Evolutionary conservation across 35 echinoderm and acorn worm genomes (phyloP).

Genomic region (Heliocidaris tuberculata): DNA sequence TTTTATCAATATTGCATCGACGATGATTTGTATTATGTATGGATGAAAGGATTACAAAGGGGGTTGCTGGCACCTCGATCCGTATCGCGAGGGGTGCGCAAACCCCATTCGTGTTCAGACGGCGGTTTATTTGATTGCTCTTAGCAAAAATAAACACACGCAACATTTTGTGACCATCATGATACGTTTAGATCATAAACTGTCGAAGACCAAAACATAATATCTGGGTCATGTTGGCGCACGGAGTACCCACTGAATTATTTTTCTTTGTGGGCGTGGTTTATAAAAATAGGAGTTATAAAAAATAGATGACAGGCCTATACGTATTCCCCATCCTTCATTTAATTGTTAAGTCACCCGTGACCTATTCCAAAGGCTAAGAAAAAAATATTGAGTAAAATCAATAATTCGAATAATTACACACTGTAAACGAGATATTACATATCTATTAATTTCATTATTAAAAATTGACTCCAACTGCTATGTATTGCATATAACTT

Average conservation of each 20-base stretch:
- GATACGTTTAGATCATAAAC: slow-evolving; percentile 11
- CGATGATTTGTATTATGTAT: slow-evolving; percentile 41
- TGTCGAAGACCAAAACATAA: background rate
- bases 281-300: background rate
- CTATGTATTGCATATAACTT: too few species aligned
- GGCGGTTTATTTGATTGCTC: background rate
- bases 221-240: background rate
- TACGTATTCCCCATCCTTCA: background rate
- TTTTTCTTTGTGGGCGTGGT: slow-evolving; percentile 8
- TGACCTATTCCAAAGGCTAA: too few species aligned
- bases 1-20: slow-evolving; percentile 42
- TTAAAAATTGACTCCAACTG: too few species aligned
- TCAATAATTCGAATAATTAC: too few species aligned
- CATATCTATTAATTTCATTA: too few species aligned
- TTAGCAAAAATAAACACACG: background rate
- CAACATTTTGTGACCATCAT: slow-evolving; percentile 1
- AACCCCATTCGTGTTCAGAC: slow-evolving; percentile 12
- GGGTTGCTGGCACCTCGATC: slow-evolving; percentile 8
- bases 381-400: too few species aligned
- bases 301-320: background rate
- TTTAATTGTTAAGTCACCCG: too few species aligned
- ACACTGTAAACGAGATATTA: too few species aligned
- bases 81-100: slow-evolving; percentile 14
- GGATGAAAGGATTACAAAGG: slow-evolving; percentile 26
- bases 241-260: background rate